Evolutionary conservation across 2,113 vertebrate species (phyloP).

Genomic region (Chaetorhynchus papuensis): DNA sequence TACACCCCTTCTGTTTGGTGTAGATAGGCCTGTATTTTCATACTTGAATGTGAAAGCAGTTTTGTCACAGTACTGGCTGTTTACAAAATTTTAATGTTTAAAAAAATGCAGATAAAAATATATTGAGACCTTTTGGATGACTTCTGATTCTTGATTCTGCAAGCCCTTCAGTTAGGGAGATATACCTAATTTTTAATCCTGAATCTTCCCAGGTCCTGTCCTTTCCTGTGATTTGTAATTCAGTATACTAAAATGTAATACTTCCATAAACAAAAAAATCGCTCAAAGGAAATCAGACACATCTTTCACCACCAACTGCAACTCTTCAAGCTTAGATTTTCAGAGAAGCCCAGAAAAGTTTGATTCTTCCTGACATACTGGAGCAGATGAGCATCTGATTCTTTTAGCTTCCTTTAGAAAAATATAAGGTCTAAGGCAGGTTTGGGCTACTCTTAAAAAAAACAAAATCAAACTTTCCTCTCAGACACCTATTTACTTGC

Average conservation of each 20-base stretch:
- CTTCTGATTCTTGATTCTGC: not conserved
- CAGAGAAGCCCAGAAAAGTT: not conserved
- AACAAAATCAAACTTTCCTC: not conserved
- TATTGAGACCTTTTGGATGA: not conserved
- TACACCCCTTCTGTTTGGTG: accelerated
- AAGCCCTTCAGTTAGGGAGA: not conserved
- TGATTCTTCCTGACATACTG: not conserved
- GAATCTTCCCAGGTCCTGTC: not conserved
- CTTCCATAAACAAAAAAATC: not conserved
- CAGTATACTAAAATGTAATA: not conserved
- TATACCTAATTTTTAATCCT: not conserved
- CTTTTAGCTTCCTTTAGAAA: not conserved
- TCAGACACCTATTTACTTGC: not conserved
- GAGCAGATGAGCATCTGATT: not conserved
- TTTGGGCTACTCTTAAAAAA: not conserved
- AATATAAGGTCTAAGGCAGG: not conserved
- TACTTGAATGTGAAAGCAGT: not conserved
- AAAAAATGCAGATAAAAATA: not conserved
- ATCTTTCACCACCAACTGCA: not conserved
- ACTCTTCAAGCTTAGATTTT: not conserved
- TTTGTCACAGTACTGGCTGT: not conserved
- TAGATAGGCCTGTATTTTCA: not conserved
- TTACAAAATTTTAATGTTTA: not conserved
- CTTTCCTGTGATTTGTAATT: not conserved
- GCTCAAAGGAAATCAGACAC: not conserved